A percentile compares a stretch with the other conserved stretches of the same genome.
Conservation (phyloP, 2,888 invertebrate species). For the Pheosia tremula region DNA sequence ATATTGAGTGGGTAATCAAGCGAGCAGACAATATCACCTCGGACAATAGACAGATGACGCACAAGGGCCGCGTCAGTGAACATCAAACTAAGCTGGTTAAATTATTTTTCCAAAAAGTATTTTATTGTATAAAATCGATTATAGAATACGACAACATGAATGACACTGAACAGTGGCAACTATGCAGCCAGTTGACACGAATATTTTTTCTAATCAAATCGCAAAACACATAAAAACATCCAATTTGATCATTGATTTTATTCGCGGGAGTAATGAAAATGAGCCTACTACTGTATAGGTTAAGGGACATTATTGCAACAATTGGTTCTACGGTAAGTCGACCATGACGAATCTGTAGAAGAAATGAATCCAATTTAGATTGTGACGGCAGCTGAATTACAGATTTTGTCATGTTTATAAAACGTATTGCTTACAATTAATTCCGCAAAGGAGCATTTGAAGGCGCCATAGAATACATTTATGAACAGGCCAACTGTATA, state of each 20-base stretch:
- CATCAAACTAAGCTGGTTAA: slow-evolving; percentile 7
- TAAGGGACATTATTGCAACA: slow-evolving; percentile 14
- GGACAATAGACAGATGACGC: slow-evolving; percentile 50
- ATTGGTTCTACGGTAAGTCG: slow-evolving; percentile 12
- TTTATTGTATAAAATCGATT: not conserved
- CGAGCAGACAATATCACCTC: slow-evolving; percentile 46
- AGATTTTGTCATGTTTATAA: not conserved
- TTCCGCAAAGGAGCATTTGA: not conserved
- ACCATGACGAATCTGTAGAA: slow-evolving; percentile 15
- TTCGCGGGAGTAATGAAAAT: not conserved
- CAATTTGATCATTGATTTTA: not conserved
- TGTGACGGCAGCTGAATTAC: not conserved
- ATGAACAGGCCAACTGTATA: not conserved
- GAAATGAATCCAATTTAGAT: slow-evolving; percentile 10
- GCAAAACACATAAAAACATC: not conserved
- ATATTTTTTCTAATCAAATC: not conserved
- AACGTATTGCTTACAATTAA: not conserved
- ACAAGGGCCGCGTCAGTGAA: slow-evolving; percentile 44
- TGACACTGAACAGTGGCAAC: not conserved
- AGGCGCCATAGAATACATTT: not conserved
- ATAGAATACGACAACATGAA: not conserved
- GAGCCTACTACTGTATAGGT: not conserved
- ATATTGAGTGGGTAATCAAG: slow-evolving; percentile 49
- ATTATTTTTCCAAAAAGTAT: not conserved
- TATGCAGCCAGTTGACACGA: not conserved